phyloP scores from a whole-genome alignment of 2,797 vertebrate species.

The Salarias fasciatus region DNA sequence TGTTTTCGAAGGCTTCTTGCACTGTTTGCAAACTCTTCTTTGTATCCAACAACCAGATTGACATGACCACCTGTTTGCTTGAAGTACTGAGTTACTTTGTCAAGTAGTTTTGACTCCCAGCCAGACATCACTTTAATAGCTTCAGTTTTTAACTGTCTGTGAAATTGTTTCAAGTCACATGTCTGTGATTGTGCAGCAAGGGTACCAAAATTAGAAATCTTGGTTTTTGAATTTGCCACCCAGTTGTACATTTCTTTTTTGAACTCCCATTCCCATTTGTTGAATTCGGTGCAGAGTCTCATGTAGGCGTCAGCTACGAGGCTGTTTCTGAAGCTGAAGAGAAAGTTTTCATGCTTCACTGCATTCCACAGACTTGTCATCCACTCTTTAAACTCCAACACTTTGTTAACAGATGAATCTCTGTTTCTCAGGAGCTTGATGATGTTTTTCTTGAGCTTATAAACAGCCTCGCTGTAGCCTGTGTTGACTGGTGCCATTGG shows the following conservation, averaged over 20 bases:
- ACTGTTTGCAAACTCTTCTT: slow-evolving; percentile 66
- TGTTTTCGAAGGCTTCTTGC: slow-evolving; percentile 55
- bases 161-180: slow-evolving; percentile 20
- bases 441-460: slow-evolving; percentile 81
- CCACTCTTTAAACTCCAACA: slow-evolving; percentile 78
- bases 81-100: slow-evolving; percentile 64
- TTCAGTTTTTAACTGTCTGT: slow-evolving; percentile 30
- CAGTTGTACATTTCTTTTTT: slow-evolving; percentile 63
- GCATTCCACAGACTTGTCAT: slow-evolving; percentile 79
- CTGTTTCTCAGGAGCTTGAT: slow-evolving; percentile 67
- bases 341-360: slow-evolving; percentile 77
- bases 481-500: slow-evolving; percentile 86
- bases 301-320: slow-evolving; percentile 76
- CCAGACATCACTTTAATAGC: slow-evolving; percentile 33
- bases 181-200: slow-evolving; percentile 6
- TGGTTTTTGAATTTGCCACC: slow-evolving; percentile 56
- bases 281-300: slow-evolving; percentile 63
- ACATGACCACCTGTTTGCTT: slow-evolving; percentile 63
- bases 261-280: slow-evolving; percentile 77
- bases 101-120: slow-evolving; percentile 51
- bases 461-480: slow-evolving; percentile 83
- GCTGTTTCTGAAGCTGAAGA: slow-evolving; percentile 82
- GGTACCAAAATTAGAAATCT: slow-evolving; percentile 55
- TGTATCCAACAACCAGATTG: slow-evolving; percentile 70
- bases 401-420: slow-evolving; percentile 47